phyloP scores from a whole-genome alignment of 2,113 vertebrate genomes.

The Morphnarchus princeps region DNA sequence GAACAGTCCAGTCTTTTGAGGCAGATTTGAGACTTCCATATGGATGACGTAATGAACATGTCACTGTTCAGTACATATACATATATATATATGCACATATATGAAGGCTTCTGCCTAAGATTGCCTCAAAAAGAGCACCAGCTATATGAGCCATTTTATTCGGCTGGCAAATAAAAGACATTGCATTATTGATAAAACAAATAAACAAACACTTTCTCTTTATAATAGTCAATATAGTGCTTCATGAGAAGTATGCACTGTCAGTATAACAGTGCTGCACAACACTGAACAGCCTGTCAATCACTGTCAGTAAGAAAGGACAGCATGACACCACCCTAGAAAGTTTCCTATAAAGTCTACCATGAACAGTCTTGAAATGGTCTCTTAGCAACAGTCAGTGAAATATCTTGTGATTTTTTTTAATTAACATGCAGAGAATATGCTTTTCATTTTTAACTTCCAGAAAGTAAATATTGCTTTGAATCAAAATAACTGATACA shows the following conservation, averaged over 20 bases:
- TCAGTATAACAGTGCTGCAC: neutral
- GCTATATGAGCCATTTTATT: neutral
- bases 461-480: neutral
- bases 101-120: neutral
- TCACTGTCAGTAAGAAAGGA: neutral
- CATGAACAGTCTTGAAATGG: neutral
- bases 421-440: neutral
- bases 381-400: slow-evolving; percentile 62
- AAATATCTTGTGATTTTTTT: slow-evolving; percentile 18
- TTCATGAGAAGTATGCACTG: neutral
- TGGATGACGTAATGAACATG: neutral
- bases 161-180: neutral
- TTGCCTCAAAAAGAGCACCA: neutral
- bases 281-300: neutral
- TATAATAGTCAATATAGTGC: neutral
- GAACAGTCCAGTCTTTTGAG: neutral
- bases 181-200: neutral
- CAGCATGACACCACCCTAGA: neutral
- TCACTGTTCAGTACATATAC: neutral
- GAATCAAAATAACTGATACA: neutral
- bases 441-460: neutral
- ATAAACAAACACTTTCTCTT: neutral
- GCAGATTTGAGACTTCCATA: neutral
- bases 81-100: neutral
- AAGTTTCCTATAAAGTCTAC: slow-evolving; percentile 35